phyloP scores from a whole-genome alignment of 1,140 invertebrate genomes.

The Bombus consobrinus region DNA sequence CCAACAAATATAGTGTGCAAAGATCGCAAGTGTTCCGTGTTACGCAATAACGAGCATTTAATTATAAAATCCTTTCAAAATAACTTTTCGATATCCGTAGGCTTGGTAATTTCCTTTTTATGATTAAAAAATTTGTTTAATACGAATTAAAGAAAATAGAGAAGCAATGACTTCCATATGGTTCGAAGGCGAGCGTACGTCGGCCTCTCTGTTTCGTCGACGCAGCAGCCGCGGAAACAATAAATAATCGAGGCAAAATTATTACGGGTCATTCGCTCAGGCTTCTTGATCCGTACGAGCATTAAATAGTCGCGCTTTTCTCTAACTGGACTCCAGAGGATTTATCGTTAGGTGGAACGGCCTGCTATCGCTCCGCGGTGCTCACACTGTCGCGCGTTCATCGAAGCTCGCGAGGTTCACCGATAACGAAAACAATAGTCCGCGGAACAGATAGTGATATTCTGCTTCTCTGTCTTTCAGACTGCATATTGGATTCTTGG shows the following conservation, averaged over 20 bases:
- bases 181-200: not conserved
- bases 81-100: not conserved
- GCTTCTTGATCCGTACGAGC: constrained; percentile 41
- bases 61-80: not conserved
- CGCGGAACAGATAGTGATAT: not conserved
- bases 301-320: constrained; percentile 49
- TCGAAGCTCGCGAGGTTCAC: not conserved
- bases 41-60: too few species aligned
- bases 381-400: constrained; percentile 35
- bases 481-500: constrained; percentile 8
- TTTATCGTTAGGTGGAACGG: constrained; percentile 79
- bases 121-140: not conserved
- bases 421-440: constrained; percentile 31
- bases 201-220: not conserved
- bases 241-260: constrained; percentile 29
- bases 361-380: constrained; percentile 75
- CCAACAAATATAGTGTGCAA: too few species aligned
- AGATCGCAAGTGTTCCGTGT: too few species aligned
- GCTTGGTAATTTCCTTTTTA: not conserved
- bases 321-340: not conserved
- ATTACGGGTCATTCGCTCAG: constrained; percentile 38
- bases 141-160: not conserved
- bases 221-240: not conserved
- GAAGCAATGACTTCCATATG: not conserved
- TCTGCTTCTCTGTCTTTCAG: not conserved